phyloP scores from a whole-genome alignment of 2,113 vertebrate genomes.

The Aythya baeri region DNA sequence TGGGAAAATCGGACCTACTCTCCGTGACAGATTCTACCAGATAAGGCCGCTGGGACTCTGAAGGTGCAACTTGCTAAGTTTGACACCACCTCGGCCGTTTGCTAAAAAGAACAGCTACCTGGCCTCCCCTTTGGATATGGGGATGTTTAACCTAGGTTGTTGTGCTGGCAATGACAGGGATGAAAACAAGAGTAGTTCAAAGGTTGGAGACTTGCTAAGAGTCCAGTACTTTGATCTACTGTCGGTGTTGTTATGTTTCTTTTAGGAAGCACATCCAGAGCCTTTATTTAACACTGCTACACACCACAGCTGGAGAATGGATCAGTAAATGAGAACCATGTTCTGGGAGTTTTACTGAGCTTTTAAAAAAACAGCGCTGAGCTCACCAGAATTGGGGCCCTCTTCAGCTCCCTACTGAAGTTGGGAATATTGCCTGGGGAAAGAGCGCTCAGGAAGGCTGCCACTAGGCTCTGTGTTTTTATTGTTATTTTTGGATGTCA shows the following conservation, averaged over 20 bases:
- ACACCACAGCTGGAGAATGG: constrained; percentile 63
- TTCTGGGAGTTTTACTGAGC: constrained; percentile 53
- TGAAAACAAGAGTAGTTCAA: constrained; percentile 63
- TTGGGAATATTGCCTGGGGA: constrained; percentile 58
- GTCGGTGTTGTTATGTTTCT: constrained; percentile 67
- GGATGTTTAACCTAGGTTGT: constrained; percentile 62
- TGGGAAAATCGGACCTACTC: neutral
- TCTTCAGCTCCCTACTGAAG: constrained; percentile 50
- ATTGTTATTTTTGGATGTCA: constrained; percentile 47
- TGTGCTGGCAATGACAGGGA: constrained; percentile 59
- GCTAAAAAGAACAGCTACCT: constrained; percentile 9
- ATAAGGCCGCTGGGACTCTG: neutral
- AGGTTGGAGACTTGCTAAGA: constrained; percentile 65
- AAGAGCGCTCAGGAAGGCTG: constrained; percentile 14
- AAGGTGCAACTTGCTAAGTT: neutral
- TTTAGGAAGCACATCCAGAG: constrained; percentile 65
- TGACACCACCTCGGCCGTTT: neutral
- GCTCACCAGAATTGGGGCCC: constrained; percentile 58
- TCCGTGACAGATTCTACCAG: neutral
- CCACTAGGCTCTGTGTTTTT: constrained; percentile 42
- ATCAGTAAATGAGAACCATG: constrained; percentile 68
- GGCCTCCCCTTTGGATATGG: constrained; percentile 28
- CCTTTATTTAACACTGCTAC: constrained; percentile 66
- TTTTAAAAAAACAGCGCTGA: constrained; percentile 32
- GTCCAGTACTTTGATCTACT: constrained; percentile 80